Evolutionary conservation across 1,140 invertebrate species (phyloP).

Genomic region (Drosophila auraria): DNA sequence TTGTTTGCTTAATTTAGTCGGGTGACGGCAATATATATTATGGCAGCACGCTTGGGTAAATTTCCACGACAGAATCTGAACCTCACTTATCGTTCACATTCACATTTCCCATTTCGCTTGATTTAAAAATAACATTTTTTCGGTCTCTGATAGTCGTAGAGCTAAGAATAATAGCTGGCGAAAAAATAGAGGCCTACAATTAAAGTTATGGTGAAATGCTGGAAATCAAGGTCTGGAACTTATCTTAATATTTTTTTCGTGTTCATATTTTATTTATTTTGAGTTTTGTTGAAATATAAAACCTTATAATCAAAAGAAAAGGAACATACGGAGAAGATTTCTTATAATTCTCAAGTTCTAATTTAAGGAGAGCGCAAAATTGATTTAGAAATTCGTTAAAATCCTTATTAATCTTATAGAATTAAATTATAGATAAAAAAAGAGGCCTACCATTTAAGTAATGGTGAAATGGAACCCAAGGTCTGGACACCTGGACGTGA

Average conservation of each 20-base stretch:
- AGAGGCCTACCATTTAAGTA: background rate
- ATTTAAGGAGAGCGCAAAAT: too few species aligned
- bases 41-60: constrained; percentile 60
- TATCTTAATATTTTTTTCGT: background rate
- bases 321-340: too few species aligned
- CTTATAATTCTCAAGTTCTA: background rate
- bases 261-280: background rate
- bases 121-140: constrained; percentile 37
- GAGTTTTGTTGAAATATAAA: too few species aligned
- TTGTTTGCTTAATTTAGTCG: constrained; percentile 52
- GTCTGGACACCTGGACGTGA: constrained; percentile 24
- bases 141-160: constrained; percentile 22
- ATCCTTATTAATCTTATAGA: too few species aligned
- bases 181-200: background rate
- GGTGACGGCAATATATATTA: constrained; percentile 46
- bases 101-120: constrained; percentile 12
- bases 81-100: constrained; percentile 58
- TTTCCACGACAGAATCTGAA: constrained; percentile 66
- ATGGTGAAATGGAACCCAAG: constrained; percentile 10
- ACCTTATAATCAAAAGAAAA: background rate
- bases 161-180: constrained; percentile 33
- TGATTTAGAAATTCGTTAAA: background rate
- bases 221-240: constrained; percentile 2
- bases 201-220: constrained; percentile 17
- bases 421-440: constrained; percentile 1